Conservation (phyloP, 2,797 vertebrate species). For the Lerista edwardsae region DNA sequence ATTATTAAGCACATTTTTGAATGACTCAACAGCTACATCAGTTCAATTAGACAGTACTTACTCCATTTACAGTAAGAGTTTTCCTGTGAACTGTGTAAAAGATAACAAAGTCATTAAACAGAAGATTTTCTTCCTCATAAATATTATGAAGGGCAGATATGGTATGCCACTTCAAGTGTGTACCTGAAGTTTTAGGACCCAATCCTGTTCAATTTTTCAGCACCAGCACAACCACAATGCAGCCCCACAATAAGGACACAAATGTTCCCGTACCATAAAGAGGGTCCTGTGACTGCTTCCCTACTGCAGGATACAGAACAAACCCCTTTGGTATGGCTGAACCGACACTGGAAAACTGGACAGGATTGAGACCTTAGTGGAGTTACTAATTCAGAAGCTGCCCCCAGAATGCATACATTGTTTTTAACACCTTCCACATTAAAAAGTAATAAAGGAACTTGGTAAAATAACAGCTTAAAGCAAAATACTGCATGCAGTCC, state of each 20-base stretch:
- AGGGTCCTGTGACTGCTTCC: no score
- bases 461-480: background rate
- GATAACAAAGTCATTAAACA: background rate
- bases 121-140: background rate
- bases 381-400: background rate
- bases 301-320: no score
- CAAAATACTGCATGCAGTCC: background rate
- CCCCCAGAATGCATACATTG: background rate
- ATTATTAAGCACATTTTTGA: conserved; percentile 55
- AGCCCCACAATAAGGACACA: no score
- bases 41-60: conserved; percentile 11
- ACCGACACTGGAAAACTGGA: no score
- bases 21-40: conserved; percentile 57
- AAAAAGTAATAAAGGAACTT: background rate
- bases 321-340: no score
- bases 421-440: background rate
- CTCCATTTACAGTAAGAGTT: background rate
- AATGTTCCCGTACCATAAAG: no score
- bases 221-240: no score
- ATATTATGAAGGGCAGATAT: background rate
- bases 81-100: conserved; percentile 6
- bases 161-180: background rate
- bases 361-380: no score
- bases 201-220: no score
- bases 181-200: background rate